Evolutionary conservation across 2,797 vertebrate species (phyloP), one percentile per base, ranked within the genome.

Genomic region (Takifugu ocellatus): DNA sequence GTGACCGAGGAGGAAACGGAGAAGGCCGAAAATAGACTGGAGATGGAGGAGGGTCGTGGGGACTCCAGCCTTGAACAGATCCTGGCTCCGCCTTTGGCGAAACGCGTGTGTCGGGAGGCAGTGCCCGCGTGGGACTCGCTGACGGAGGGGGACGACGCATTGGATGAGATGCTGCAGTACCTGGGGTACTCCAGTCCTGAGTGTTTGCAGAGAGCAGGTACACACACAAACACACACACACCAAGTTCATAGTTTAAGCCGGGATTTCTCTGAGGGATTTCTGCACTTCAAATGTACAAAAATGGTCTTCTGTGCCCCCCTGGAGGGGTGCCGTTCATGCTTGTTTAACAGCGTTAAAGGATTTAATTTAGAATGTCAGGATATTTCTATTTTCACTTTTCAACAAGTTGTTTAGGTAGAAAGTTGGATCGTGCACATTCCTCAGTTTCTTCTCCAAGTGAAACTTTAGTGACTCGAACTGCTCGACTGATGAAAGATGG

Each of bases 121-220:
- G 91, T 96, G 59, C 97, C 97, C 48, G 92, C 93, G 0, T 98
- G 96, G 95, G 94, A 98, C 83, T 93, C 92, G 3, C 90, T 97
- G 74, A 91, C 88, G 64, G 94, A 96, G 51, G 95, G 94, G 43
- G 95, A 97, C 49, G 97, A 99, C 75, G 89, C 93, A 2, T 92
- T 98, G 87, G 96, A 99, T 70, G 95, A 98, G 65, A 94, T 98
- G 79, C 88, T 99, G 73, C 96, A 96, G 65, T 98, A 97, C 85
- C 91, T 99, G 82, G 97, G 96, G 70, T 91, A 94, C 82, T 96
- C 95, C 0, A 97, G 97, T 75, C 95, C 97, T 1, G 97, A 99
- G 82, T 99, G 97, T 87, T 91, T 99, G 25, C 97, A 98, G 86
- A 94, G 95, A 78, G 92, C 96, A 77, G 96, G 95, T 86, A 77